Percentiles rank a stretch among this genome's conserved stretches.
Evolutionary conservation across 2,888 invertebrate species (phyloP).

Genomic region (Parasteatoda lunata): DNA sequence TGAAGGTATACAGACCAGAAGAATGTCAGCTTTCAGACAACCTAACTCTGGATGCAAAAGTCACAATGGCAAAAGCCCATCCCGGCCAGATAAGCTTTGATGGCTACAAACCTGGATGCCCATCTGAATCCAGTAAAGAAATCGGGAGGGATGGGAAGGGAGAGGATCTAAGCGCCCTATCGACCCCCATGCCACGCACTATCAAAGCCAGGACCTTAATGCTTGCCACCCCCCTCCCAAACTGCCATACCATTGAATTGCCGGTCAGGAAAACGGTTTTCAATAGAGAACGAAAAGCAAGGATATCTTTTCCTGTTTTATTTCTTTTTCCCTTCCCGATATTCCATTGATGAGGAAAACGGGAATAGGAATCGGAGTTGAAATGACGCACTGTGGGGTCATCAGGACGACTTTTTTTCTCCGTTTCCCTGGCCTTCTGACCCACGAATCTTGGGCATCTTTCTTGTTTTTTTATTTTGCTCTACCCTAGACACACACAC

Average conservation of each 20-base stretch:
- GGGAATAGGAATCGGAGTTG: slow-evolving; percentile 51
- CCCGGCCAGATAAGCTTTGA: slow-evolving; percentile 64
- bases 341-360: slow-evolving; percentile 47
- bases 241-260: slow-evolving; percentile 48
- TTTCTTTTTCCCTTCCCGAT: slow-evolving; percentile 7
- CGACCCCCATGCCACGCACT: slow-evolving; percentile 66
- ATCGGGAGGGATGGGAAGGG: slow-evolving; percentile 21
- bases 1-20: slow-evolving; percentile 50
- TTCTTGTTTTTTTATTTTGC: slow-evolving; percentile 34
- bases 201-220: slow-evolving; percentile 54
- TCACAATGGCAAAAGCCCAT: slow-evolving; percentile 57
- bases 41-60: slow-evolving; percentile 43
- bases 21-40: slow-evolving; percentile 28
- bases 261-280: slow-evolving; percentile 64
- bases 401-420: slow-evolving; percentile 49
- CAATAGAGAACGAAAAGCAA: slow-evolving; percentile 59
- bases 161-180: slow-evolving; percentile 23
- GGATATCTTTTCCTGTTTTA: slow-evolving; percentile 31
- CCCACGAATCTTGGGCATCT: slow-evolving; percentile 48
- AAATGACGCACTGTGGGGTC: slow-evolving; percentile 66
- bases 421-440: slow-evolving; percentile 35
- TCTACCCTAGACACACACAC: background rate
- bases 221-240: slow-evolving; percentile 18
- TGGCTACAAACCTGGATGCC: slow-evolving; percentile 56
- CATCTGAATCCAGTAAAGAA: background rate